Evolutionary conservation across 2,888 invertebrate species (phyloP).

Genomic region (Elgonia sp.): DNA sequence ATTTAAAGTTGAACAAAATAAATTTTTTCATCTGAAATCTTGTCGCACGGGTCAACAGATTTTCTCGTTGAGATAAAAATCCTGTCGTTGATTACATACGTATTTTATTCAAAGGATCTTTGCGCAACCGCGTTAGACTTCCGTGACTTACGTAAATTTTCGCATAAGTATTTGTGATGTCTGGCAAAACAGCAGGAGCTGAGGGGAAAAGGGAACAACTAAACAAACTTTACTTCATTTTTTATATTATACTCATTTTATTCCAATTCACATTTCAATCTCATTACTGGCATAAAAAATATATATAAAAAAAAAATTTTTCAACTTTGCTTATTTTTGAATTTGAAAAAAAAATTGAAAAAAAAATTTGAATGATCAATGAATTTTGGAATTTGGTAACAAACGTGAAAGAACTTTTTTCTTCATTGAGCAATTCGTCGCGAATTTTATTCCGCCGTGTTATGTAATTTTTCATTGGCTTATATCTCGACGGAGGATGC

Average conservation of each 20-base stretch:
- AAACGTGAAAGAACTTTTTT: conserved; percentile 34
- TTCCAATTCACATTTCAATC: too few species aligned
- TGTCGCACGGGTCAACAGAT: conserved; percentile 53
- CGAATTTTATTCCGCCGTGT: conserved; percentile 30
- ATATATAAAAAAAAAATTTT: too few species aligned
- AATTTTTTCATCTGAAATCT: conserved; percentile 19
- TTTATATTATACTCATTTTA: too few species aligned
- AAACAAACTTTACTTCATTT: too few species aligned
- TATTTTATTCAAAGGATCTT: conserved; percentile 75
- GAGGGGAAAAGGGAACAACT: too few species aligned
- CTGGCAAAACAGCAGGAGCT: conserved; percentile 22
- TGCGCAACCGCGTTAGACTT: conserved; percentile 74
- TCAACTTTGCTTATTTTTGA: too few species aligned
- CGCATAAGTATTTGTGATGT: conserved; percentile 60
- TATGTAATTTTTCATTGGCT: conserved; percentile 61
- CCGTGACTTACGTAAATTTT: conserved; percentile 77
- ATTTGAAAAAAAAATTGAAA: too few species aligned
- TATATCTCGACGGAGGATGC: conserved; percentile 43
- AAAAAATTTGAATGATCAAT: too few species aligned
- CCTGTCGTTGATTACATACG: conserved; percentile 70
- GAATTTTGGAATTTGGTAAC: too few species aligned
- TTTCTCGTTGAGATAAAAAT: conserved; percentile 73
- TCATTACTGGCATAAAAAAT: too few species aligned
- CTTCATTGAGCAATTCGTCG: conserved; percentile 31
- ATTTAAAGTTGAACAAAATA: neutral